These are phyloP conservation scores for Boleophthalmus pectinirostris DNA, from an alignment of 2,113 vertebrate genomes.

Conservation along the genomic window DNA sequence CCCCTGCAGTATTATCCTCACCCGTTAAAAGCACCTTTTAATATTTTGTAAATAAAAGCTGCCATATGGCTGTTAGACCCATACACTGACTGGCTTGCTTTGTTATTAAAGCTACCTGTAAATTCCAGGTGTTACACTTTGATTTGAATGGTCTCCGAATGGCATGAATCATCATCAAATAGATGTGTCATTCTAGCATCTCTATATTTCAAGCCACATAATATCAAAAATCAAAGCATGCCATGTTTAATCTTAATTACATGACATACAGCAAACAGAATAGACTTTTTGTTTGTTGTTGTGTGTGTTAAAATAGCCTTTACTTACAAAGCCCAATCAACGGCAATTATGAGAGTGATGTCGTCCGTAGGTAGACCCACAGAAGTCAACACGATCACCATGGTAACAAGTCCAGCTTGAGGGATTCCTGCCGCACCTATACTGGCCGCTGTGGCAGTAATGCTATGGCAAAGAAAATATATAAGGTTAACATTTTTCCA, in stretches of 20 bases:
- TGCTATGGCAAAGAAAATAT: conserved; percentile 71
- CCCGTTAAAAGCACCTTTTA: no score
- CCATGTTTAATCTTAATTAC: not conserved
- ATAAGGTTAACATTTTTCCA: not conserved
- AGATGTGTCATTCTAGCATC: no score
- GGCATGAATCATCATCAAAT: no score
- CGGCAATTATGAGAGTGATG: conserved; percentile 94
- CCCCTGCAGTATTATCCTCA: no score
- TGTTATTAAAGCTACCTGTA: no score
- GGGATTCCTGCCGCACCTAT: conserved; percentile 97
- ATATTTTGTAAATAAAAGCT: no score
- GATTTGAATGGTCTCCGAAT: no score
- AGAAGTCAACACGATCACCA: conserved; percentile 97
- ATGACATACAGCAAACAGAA: not conserved
- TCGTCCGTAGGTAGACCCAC: conserved; percentile 96
- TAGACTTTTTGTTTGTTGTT: not conserved
- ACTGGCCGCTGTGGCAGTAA: conserved; percentile 96
- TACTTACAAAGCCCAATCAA: conserved; percentile 98
- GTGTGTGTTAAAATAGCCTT: not conserved
- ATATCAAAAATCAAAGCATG: not conserved
- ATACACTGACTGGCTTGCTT: no score
- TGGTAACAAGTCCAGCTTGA: conserved; percentile 95
- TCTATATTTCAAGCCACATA: not conserved
- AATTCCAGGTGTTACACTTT: no score
- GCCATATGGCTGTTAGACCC: no score